Evolutionary conservation across 2,888 invertebrate genomes (phyloP).

Genomic region (Synergus laeviventris): DNA sequence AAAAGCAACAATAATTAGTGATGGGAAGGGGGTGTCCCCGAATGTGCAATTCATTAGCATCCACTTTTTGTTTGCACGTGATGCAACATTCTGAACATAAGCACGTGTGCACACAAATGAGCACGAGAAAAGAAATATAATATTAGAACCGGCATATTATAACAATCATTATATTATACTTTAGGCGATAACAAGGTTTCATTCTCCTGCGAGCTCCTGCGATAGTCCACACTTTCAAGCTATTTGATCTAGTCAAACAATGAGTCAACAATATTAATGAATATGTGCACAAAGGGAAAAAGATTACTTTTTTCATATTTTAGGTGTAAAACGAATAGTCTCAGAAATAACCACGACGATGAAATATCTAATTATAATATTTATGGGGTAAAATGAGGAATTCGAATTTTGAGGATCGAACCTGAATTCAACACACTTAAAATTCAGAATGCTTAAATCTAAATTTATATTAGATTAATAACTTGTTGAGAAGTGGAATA

Average conservation of each 20-base stretch:
- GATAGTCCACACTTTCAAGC: neutral
- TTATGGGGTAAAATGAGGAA: no score
- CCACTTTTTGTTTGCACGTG: slow-evolving; percentile 48
- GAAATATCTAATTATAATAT: no score
- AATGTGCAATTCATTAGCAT: slow-evolving; percentile 35
- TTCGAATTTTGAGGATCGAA: no score
- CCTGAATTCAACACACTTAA: no score
- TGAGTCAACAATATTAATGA: no score
- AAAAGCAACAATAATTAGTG: neutral
- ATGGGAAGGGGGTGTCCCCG: neutral
- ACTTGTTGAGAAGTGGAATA: no score
- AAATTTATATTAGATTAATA: no score
- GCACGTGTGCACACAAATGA: slow-evolving; percentile 39
- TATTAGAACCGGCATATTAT: slow-evolving; percentile 47
- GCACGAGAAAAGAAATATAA: slow-evolving; percentile 43
- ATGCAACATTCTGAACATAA: slow-evolving; percentile 42
- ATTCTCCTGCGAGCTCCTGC: neutral
- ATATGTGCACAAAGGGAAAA: no score
- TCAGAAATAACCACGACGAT: no score
- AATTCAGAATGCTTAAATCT: no score
- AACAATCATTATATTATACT: slow-evolving; percentile 54
- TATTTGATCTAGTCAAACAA: neutral
- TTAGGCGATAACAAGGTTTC: slow-evolving; percentile 56
- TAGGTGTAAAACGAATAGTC: no score
- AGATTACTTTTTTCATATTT: no score